phyloP scores from a whole-genome alignment of 2,797 vertebrate species.

The Sebastes wilsoni region DNA sequence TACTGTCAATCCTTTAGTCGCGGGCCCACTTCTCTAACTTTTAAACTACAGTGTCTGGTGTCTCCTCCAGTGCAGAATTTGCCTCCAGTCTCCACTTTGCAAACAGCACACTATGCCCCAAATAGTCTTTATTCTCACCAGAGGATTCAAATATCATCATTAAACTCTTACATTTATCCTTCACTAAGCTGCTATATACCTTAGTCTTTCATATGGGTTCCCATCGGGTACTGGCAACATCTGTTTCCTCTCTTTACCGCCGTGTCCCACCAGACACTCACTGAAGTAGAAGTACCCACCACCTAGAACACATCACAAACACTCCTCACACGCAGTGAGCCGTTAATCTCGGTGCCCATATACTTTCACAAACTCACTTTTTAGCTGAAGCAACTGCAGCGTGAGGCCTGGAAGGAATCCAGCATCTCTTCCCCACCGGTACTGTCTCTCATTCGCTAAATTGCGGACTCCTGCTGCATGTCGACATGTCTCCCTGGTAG shows the following conservation, averaged over 20 bases:
- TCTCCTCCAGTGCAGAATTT: neutral
- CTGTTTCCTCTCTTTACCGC: slow-evolving; percentile 73
- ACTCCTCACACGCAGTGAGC: slow-evolving; percentile 40
- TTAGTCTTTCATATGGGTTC: slow-evolving; percentile 50
- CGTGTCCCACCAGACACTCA: slow-evolving; percentile 56
- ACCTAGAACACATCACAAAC: slow-evolving; percentile 54
- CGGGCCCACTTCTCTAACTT: neutral
- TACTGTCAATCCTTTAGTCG: neutral
- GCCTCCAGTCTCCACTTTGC: slow-evolving; percentile 24
- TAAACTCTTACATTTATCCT: slow-evolving; percentile 71
- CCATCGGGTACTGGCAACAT: slow-evolving; percentile 69
- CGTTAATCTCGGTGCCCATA: slow-evolving; percentile 46
- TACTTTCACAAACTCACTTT: slow-evolving; percentile 45
- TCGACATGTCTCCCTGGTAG: slow-evolving; percentile 32
- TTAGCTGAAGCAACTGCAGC: slow-evolving; percentile 11
- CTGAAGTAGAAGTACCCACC: slow-evolving; percentile 49
- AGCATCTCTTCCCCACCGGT: slow-evolving; percentile 39
- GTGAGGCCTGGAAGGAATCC: slow-evolving; percentile 33
- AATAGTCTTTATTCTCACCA: slow-evolving; percentile 38
- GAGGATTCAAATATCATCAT: slow-evolving; percentile 62
- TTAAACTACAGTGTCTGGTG: neutral
- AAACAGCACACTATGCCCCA: slow-evolving; percentile 26
- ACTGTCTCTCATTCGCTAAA: neutral
- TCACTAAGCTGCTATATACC: slow-evolving; percentile 65
- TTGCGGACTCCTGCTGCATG: slow-evolving; percentile 26